These are phyloP conservation scores for Bombus fervidus DNA, from an alignment of 1,140 invertebrate species.

Conservation along the genomic window DNA sequence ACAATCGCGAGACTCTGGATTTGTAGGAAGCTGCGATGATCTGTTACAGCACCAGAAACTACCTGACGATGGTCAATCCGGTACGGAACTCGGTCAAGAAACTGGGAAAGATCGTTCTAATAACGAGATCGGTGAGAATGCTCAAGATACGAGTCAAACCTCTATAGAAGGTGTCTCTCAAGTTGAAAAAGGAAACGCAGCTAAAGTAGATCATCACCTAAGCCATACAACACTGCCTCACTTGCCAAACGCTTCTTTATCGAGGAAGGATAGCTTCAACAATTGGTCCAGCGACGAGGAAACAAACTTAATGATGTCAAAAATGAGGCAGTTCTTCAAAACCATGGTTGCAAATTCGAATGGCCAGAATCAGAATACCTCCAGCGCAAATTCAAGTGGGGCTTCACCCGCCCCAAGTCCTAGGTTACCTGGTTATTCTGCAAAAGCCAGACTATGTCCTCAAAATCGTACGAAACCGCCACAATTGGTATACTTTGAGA, in stretches of 20 bases:
- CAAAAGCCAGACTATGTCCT: slow-evolving; percentile 72
- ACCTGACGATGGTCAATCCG: slow-evolving; percentile 58
- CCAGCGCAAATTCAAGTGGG: slow-evolving; percentile 81
- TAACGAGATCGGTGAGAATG: slow-evolving; percentile 52
- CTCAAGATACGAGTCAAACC: not conserved
- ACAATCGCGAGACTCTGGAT: slow-evolving; percentile 92
- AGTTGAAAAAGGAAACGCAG: slow-evolving; percentile 32
- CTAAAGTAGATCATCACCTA: slow-evolving; percentile 63
- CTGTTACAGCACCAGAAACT: slow-evolving; percentile 86
- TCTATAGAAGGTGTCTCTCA: not conserved
- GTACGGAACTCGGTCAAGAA: slow-evolving; percentile 53
- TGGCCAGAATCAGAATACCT: slow-evolving; percentile 76
- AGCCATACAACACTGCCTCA: slow-evolving; percentile 61
- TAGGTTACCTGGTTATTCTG: slow-evolving; percentile 81
- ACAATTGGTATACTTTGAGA: slow-evolving; percentile 93
- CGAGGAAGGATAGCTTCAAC: slow-evolving; percentile 94
- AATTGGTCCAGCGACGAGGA: slow-evolving; percentile 97
- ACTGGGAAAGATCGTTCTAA: slow-evolving; percentile 55
- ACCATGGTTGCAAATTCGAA: slow-evolving; percentile 89
- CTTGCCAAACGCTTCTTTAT: slow-evolving; percentile 82
- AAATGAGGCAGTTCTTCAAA: slow-evolving; percentile 95
- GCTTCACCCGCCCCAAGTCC: slow-evolving; percentile 83
- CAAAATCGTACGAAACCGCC: slow-evolving; percentile 89
- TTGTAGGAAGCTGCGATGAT: slow-evolving; percentile 94
- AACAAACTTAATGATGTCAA: slow-evolving; percentile 97